Percentiles rank a stretch among this genome's conserved stretches.
Conservation (phyloP, 1,140 invertebrate species). For the Drosophila burlai region DNA sequence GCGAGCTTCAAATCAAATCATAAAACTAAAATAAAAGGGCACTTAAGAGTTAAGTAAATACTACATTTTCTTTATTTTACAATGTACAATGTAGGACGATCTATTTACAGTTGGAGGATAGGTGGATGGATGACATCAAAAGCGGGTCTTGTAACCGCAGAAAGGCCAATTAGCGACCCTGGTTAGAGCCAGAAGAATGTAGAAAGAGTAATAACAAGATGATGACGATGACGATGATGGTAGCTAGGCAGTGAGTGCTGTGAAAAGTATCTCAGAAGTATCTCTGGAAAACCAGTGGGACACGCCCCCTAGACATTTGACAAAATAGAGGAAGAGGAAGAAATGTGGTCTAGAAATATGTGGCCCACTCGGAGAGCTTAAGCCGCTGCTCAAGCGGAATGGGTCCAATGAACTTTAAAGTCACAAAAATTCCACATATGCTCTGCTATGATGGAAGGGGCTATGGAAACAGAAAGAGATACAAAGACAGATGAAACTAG, state of each 20-base stretch:
- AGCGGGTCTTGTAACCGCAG: conserved; percentile 43
- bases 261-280: conserved; percentile 37
- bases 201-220: conserved; percentile 20
- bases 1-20: conserved; percentile 12
- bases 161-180: conserved; percentile 54
- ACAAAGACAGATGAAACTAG: neutral
- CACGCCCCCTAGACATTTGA: conserved; percentile 59
- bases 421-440: conserved; percentile 46
- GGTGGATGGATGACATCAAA: conserved; percentile 50
- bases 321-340: conserved; percentile 26
- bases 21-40: conserved; percentile 27
- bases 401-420: conserved; percentile 75
- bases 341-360: conserved; percentile 21
- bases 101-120: conserved; percentile 67
- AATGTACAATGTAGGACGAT: conserved; percentile 26
- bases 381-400: conserved; percentile 50
- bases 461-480: conserved; percentile 6
- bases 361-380: conserved; percentile 39
- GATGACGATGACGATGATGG: neutral
- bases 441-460: neutral
- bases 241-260: conserved; percentile 31
- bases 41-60: conserved; percentile 24
- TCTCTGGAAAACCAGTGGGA: conserved; percentile 22
- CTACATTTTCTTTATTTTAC: conserved; percentile 2
- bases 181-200: conserved; percentile 19